Percentiles rank a stretch among this genome's conserved stretches.
phyloP scores from a whole-genome alignment of 2,888 invertebrate genomes.

The Acleris cristana region DNA sequence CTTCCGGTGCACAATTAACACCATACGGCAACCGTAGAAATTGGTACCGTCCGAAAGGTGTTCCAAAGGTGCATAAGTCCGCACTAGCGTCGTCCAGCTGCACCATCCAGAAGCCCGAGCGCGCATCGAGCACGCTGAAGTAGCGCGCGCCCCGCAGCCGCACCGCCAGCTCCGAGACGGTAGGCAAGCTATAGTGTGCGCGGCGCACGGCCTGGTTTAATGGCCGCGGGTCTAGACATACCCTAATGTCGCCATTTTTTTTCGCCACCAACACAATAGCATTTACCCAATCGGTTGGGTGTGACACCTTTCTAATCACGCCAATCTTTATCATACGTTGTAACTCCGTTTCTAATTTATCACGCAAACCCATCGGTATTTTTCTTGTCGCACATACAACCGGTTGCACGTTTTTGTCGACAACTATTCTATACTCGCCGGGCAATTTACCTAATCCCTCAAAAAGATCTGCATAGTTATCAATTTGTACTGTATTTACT shows the following conservation, averaged over 20 bases:
- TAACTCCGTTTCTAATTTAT: slow-evolving; percentile 38
- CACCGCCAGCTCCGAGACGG: no score
- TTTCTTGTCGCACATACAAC: slow-evolving; percentile 41
- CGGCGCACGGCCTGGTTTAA: slow-evolving; percentile 40
- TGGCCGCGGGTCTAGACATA: slow-evolving; percentile 41
- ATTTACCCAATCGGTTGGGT: slow-evolving; percentile 43
- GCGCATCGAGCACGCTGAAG: no score
- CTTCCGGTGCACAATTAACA: slow-evolving; percentile 2
- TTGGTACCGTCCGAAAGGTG: slow-evolving; percentile 36
- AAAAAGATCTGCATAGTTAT: slow-evolving; percentile 40
- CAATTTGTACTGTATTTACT: slow-evolving; percentile 8
- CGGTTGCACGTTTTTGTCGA: slow-evolving; percentile 38
- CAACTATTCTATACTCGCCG: slow-evolving; percentile 39
- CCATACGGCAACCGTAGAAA: slow-evolving; percentile 38
- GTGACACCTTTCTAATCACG: slow-evolving; percentile 38
- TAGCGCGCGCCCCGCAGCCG: no score
- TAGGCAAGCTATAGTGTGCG: slow-evolving; percentile 40
- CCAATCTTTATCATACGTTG: slow-evolving; percentile 36
- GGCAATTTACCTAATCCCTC: slow-evolving; percentile 42
- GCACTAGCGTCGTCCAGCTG: no score
- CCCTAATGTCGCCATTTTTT: slow-evolving; percentile 37
- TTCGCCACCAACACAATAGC: slow-evolving; percentile 43
- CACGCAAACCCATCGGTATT: slow-evolving; percentile 43
- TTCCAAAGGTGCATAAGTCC: slow-evolving; percentile 33
- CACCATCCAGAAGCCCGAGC: no score